These are phyloP conservation scores for Arvicanthis niloticus DNA, from an alignment of 2,113 vertebrate species.

Conservation along the genomic window DNA sequence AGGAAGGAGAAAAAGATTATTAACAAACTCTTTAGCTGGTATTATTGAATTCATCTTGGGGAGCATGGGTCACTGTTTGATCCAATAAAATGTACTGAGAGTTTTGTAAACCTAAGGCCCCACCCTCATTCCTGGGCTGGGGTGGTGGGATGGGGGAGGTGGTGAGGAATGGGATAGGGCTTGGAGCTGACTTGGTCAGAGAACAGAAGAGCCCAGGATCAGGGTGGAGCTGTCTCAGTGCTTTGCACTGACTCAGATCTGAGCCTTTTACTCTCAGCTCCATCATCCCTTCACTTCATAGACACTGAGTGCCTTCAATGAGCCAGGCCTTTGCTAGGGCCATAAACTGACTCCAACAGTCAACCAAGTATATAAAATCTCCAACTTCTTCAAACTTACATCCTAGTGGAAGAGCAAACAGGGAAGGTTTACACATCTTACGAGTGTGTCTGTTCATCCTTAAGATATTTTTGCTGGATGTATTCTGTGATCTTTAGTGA, in stretches of 20 bases:
- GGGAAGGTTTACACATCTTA: background rate
- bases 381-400: background rate
- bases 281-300: background rate
- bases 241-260: background rate
- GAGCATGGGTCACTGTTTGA: background rate
- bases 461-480: background rate
- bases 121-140: background rate
- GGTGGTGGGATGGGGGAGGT: background rate
- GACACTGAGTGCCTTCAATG: background rate
- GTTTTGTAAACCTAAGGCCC: background rate
- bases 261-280: background rate
- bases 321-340: background rate
- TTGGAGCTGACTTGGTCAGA: background rate
- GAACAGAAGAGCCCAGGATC: background rate
- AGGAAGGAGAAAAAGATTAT: background rate
- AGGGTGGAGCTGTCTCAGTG: background rate
- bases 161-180: background rate
- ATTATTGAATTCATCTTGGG: conserved; percentile 25
- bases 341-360: background rate
- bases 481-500: background rate
- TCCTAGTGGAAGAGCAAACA: background rate
- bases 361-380: background rate
- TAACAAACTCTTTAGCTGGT: background rate
- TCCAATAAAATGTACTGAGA: conserved; percentile 20
- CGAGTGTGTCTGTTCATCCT: background rate